Conservation (phyloP, 2,888 invertebrate genomes). For the Oscheius sp. region DNA sequence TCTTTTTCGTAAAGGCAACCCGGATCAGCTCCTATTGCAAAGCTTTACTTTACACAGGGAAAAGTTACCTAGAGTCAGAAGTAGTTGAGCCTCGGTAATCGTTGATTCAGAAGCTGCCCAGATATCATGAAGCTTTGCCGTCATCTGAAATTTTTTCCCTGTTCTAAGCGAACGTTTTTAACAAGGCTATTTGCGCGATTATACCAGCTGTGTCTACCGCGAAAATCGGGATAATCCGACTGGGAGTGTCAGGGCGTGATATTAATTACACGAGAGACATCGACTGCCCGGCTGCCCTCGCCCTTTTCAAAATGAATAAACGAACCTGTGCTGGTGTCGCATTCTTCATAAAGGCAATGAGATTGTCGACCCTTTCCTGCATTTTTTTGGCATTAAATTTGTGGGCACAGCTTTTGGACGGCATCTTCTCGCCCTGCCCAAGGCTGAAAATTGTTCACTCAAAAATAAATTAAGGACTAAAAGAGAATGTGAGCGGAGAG, state of each 20-base stretch:
- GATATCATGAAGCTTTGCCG: conserved; percentile 60
- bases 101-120: conserved; percentile 64
- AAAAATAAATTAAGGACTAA: background rate
- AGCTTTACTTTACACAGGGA: background rate
- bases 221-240: conserved; percentile 4
- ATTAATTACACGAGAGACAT: conserved; percentile 15
- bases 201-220: background rate
- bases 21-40: conserved; percentile 56
- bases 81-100: conserved; percentile 64
- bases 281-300: background rate
- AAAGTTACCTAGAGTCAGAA: conserved; percentile 57
- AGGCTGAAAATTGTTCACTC: background rate
- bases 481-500: background rate
- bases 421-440: conserved; percentile 49
- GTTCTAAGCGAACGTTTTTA: background rate
- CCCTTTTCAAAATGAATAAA: background rate
- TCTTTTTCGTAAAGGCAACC: conserved; percentile 57
- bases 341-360: conserved; percentile 63
- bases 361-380: conserved; percentile 58
- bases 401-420: conserved; percentile 66
- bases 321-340: conserved; percentile 45
- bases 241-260: background rate
- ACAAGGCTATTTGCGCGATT: background rate
- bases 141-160: conserved; percentile 50
- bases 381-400: conserved; percentile 62